These are phyloP conservation scores for Spatula versicolor DNA, from an alignment of 2,797 vertebrate species.

Conservation along the genomic window DNA sequence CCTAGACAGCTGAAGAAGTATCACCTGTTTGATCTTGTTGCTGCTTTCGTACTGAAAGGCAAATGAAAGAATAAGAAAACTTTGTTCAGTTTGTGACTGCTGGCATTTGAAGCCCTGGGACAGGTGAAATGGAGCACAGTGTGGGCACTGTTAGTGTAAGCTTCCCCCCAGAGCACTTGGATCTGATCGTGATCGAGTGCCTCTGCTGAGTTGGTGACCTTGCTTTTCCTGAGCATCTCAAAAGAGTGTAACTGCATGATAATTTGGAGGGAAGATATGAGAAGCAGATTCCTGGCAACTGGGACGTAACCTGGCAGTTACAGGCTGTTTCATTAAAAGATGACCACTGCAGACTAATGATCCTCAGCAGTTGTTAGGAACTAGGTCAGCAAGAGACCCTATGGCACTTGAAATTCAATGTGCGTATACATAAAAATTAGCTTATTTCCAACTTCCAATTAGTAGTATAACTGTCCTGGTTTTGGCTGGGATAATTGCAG, in stretches of 20 bases:
- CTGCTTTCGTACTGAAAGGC: neutral
- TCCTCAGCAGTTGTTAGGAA: neutral
- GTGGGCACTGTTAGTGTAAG: neutral
- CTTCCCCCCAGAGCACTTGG: neutral
- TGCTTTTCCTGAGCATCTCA: neutral
- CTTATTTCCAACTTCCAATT: neutral
- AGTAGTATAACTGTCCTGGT: neutral
- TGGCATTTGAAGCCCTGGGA: neutral
- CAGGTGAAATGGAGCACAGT: neutral
- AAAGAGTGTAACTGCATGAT: neutral
- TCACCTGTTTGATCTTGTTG: neutral
- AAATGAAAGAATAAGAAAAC: neutral
- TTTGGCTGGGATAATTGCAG: neutral
- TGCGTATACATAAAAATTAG: neutral
- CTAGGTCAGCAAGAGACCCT: neutral
- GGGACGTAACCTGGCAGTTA: neutral
- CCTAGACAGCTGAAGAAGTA: neutral
- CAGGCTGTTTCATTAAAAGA: neutral
- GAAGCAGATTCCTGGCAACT: neutral
- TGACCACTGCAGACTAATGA: neutral
- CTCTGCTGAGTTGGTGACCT: neutral
- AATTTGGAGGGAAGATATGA: rapidly evolving
- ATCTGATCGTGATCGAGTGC: neutral
- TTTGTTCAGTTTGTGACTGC: neutral
- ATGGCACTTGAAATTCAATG: neutral